These are phyloP conservation scores for Malurus cyaneus DNA, from an alignment of 2,113 vertebrate species.

Conservation along the genomic window DNA sequence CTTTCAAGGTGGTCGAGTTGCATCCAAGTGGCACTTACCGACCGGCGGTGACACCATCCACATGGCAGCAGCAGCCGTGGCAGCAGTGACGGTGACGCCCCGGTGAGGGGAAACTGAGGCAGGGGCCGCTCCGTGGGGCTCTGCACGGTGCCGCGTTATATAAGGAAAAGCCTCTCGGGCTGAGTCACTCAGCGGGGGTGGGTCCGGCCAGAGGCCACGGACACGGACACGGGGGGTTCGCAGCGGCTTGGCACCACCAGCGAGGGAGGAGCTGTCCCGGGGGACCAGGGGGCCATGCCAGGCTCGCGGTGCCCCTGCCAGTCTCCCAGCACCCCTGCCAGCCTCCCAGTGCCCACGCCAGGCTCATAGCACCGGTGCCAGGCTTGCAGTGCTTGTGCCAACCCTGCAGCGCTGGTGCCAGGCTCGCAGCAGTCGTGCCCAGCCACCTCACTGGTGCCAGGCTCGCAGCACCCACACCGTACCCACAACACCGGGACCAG, in stretches of 20 bases:
- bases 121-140: background rate
- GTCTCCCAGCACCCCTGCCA: background rate
- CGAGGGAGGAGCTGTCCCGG: slow-evolving; percentile 42
- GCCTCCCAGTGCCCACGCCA: background rate
- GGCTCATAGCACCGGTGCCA: background rate
- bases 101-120: slow-evolving; percentile 50
- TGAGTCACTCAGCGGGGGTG: slow-evolving; percentile 61
- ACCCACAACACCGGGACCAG: background rate
- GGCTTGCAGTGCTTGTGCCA: background rate
- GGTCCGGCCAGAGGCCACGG: slow-evolving; percentile 60
- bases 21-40: slow-evolving; percentile 5
- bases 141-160: slow-evolving; percentile 3
- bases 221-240: slow-evolving; percentile 27
- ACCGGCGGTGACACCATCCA: slow-evolving; percentile 48
- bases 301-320: background rate
- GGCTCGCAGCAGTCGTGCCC: background rate
- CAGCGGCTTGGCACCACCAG: slow-evolving; percentile 13
- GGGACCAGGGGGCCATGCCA: background rate
- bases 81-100: background rate
- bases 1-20: background rate
- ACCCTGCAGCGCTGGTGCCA: background rate
- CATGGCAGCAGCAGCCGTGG: background rate
- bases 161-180: slow-evolving; percentile 45
- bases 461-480: accelerated
- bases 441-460: background rate